phyloP scores from a whole-genome alignment of 2,888 invertebrate species.

The Cotesia congregata region DNA sequence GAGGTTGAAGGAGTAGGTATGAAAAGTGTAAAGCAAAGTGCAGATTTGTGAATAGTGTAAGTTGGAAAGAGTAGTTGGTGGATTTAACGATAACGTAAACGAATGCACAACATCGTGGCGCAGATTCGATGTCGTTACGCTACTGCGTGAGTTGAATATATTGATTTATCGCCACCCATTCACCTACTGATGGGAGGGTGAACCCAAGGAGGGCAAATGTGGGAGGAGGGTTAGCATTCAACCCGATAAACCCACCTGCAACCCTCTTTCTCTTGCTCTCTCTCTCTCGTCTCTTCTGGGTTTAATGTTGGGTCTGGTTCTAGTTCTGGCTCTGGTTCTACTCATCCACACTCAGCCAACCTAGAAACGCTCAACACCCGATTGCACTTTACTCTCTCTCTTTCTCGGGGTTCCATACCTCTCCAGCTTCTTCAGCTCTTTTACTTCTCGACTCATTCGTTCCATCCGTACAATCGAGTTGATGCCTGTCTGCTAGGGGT shows the following conservation, averaged over 20 bases:
- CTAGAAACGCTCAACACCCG: conserved; percentile 35
- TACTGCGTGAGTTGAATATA: conserved; percentile 64
- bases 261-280: conserved; percentile 12
- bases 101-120: conserved; percentile 48
- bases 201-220: conserved; percentile 15
- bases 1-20: background rate
- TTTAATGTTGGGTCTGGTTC: too few relatives aligned
- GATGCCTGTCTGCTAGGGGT: conserved; percentile 1
- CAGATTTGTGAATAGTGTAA: background rate
- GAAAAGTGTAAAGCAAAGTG: background rate
- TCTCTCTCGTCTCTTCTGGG: background rate
- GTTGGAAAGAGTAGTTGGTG: background rate
- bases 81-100: conserved; percentile 28
- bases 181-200: conserved; percentile 40
- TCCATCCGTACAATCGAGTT: conserved; percentile 5
- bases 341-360: conserved; percentile 4
- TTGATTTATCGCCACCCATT: conserved; percentile 60
- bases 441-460: conserved; percentile 18
- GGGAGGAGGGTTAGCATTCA: conserved; percentile 11
- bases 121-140: conserved; percentile 60
- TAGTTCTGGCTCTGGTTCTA: background rate
- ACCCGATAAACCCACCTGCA: conserved; percentile 32
- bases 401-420: background rate
- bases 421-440: background rate
- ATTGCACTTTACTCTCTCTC: conserved; percentile 38